Conservation (phyloP, 2,797 vertebrate species). For the Dendrocincla tyrannina region DNA sequence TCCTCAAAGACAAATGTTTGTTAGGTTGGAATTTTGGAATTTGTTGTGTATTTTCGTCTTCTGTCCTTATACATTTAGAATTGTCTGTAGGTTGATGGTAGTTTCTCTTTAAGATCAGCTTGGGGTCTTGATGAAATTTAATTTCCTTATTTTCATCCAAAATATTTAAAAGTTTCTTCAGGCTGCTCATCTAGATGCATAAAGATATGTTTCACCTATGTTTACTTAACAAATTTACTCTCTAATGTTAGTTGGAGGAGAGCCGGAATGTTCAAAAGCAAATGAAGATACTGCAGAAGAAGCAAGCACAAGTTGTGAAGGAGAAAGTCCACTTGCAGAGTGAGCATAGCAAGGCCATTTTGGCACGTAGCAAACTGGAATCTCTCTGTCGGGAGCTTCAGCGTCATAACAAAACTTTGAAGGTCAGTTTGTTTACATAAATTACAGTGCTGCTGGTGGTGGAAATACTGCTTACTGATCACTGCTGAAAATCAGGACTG, state of each 20-base stretch:
- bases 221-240: constrained; percentile 25
- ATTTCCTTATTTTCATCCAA: not conserved
- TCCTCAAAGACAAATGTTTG: not conserved
- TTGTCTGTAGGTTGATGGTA: not conserved
- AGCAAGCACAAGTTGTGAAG: constrained; percentile 94
- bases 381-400: constrained; percentile 97
- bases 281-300: constrained; percentile 95
- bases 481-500: not conserved
- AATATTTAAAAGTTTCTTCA: not conserved
- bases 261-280: constrained; percentile 95
- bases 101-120: not conserved
- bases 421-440: constrained; percentile 78
- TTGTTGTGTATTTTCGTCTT: not conserved
- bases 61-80: not conserved
- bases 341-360: constrained; percentile 96
- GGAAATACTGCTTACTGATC: not conserved
- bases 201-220: not conserved
- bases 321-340: constrained; percentile 96
- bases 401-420: constrained; percentile 96
- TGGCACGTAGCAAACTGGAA: constrained; percentile 97
- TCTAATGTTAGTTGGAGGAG: constrained; percentile 88
- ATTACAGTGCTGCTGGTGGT: not conserved
- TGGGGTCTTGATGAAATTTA: not conserved
- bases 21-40: not conserved
- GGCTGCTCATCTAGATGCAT: not conserved